Percentiles rank a stretch among this genome's conserved stretches.
phyloP scores from a whole-genome alignment of 2,113 vertebrate genomes.

The Colistium nudipinnis region DNA sequence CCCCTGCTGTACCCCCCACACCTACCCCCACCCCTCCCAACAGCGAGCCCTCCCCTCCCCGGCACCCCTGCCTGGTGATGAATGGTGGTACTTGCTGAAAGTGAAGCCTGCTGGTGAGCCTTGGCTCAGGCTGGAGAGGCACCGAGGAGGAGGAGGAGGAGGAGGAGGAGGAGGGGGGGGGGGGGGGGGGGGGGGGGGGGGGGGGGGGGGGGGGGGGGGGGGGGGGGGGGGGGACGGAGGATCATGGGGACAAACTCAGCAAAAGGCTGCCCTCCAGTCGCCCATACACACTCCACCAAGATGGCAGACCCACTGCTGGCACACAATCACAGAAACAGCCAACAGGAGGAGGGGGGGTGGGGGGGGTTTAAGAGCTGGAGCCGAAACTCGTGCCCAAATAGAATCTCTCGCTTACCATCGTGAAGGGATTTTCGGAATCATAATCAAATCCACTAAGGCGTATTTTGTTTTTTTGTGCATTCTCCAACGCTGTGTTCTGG shows the following conservation, averaged over 20 bases:
- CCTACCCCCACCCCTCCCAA: conserved; percentile 6
- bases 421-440: conserved; percentile 29
- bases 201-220: conserved; percentile 26
- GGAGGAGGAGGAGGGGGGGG: not conserved
- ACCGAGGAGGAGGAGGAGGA: no score
- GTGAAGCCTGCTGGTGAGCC: conserved; percentile 81
- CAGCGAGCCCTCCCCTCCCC: conserved; percentile 18
- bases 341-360: not conserved
- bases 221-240: conserved; percentile 61
- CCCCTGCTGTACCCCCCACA: conserved; percentile 65
- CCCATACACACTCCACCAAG: conserved; percentile 55
- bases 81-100: conserved; percentile 84
- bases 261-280: conserved; percentile 75
- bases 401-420: not conserved
- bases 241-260: conserved; percentile 75
- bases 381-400: conserved; percentile 12
- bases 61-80: conserved; percentile 82
- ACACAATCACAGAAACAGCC: conserved; percentile 30
- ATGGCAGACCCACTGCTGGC: conserved; percentile 51
- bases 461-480: conserved; percentile 25
- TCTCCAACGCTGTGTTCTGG: conserved; percentile 35
- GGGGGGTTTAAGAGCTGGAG: not conserved
- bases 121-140: conserved; percentile 72
- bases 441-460: conserved; percentile 34
- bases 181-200: conserved; percentile 60